A percentile compares a stretch with the other conserved stretches of the same genome.
These are phyloP conservation scores for Melanotaenia duboulayi DNA, from an alignment of 2,113 vertebrate species.

Conservation along the genomic window DNA sequence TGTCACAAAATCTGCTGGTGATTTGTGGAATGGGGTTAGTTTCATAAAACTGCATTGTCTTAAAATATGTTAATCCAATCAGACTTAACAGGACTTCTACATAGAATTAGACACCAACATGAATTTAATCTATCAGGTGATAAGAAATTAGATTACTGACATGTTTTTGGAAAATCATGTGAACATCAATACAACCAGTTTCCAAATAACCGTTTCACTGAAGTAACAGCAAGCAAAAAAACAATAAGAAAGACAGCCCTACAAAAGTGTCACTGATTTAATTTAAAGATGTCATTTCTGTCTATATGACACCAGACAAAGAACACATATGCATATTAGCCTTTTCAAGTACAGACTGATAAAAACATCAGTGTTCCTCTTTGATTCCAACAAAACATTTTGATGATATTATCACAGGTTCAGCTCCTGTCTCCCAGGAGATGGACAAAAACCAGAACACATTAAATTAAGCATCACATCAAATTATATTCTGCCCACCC, in stretches of 20 bases:
- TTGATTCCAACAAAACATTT: conserved; percentile 50
- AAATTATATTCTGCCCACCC: conserved; percentile 24
- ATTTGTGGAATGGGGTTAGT: conserved; percentile 46
- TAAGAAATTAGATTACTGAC: neutral
- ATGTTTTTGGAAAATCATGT: conserved; percentile 8
- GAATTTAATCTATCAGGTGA: conserved; percentile 4
- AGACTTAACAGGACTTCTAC: neutral
- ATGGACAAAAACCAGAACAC: conserved; percentile 29
- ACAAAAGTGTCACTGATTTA: conserved; percentile 22
- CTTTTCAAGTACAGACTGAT: conserved; percentile 54
- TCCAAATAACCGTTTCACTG: neutral
- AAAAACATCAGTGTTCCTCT: conserved; percentile 33
- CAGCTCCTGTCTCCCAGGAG: conserved; percentile 42
- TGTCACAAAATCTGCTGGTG: conserved; percentile 36
- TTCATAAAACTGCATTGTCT: conserved; percentile 36
- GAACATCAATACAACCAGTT: neutral
- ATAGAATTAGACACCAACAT: conserved; percentile 17
- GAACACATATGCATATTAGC: conserved; percentile 16
- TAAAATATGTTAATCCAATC: conserved; percentile 38
- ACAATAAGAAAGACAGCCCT: conserved; percentile 10
- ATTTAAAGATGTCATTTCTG: conserved; percentile 20
- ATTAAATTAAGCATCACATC: conserved; percentile 44
- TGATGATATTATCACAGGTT: conserved; percentile 55
- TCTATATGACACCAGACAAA: conserved; percentile 14
- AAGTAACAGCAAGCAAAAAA: neutral